Evolutionary conservation across 2,888 invertebrate genomes (phyloP), one percentile per base, ranked within the genome.

Genomic region (Agelastica alni): DNA sequence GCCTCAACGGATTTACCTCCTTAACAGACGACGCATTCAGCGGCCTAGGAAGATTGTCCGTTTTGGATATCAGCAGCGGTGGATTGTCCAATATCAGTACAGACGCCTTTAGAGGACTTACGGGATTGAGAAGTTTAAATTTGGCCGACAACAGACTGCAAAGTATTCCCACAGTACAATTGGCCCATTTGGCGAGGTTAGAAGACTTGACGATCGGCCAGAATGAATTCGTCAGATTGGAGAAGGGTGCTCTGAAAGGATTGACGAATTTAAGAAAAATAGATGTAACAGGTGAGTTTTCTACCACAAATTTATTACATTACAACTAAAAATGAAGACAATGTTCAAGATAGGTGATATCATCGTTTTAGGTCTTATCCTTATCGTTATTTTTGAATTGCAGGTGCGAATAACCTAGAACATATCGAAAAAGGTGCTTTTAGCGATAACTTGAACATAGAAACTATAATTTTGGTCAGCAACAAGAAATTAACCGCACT

Each of bases 151-250:
- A 93, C 76, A 84, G 87, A 64, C 77, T 93, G 54, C 80, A 81
- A 43, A 80, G 80, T 45, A 85, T 93, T 37, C 93, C 93, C 2
- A 91, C 92, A 0, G 79, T 82, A 13, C 89, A 91, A 59, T 71
- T 93, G 28, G 83, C 86, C 3, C 81, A 84, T 44, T 78, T 93
- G 49, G 81, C 83, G 4, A 83, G 92, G 37, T 77, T 93, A 53
- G 93, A 93, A 73, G 89, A 91, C 64, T 79, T 93, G 41, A 85
- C 85, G 22, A 83, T 93, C 53, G 93, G 93, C 0, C 91, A 92
- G 72, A 93, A 93, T 70, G 88, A 88, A 60, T 92, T 92, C 68
- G 77, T 83, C 31, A 78, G 81, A 0, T 76, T 93, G 44, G 84
- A 85, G 66, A 82, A 85, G 6, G 85, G 88, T 62, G 88, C 91